Evolutionary conservation across 2,888 invertebrate species (phyloP), one percentile per base, ranked within the genome.

Genomic region (Parnassius glacialis): DNA sequence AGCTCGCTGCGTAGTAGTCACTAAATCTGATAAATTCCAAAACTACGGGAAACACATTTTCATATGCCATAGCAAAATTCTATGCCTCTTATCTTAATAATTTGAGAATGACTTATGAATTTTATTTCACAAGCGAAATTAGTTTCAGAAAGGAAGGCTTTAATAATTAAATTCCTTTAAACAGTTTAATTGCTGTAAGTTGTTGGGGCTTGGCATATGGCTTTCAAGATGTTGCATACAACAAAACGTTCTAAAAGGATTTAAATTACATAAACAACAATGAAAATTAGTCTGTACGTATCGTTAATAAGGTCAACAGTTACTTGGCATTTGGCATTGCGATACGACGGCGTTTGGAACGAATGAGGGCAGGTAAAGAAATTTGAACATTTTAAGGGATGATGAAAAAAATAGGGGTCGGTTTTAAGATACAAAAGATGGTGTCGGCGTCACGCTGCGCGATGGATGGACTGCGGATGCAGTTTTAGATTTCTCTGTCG

Each of bases 341-440:
- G 64, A 60, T 84, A 72, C 1, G 71, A 65, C 47, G 12, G 13
- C 43, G 34, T 50, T 9, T 45, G 57, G 41, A 68, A 75, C 71
- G 77, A 76, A 74, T 75, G 74, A 65, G 69, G 75, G 86, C 91
- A 91, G 91, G 91, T 91, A 91, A 80, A 87, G 87, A 89, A 90
- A 90, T 90, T 88, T 80, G 82, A 91, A 90, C 89, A 83, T 85
- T 88, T 81, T 83, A 80, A 88, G 89, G 91, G 91, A 87, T 87
- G 86, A 79, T 77, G 78, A 90, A 62, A 62, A 88, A 91, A 90
- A 81, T 78, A 82, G 87, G 90, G 91, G 89, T 88, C 85, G 85
- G 76, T 78, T 85, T 79, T 84, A 79, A 83, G 82, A 86, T 82
- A 90, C 89, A 88, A 90, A 86, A 79, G 83, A 79, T 75, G 81